These are phyloP conservation scores for Pagrus major DNA, from an alignment of 2,113 vertebrate species.

Conservation along the genomic window DNA sequence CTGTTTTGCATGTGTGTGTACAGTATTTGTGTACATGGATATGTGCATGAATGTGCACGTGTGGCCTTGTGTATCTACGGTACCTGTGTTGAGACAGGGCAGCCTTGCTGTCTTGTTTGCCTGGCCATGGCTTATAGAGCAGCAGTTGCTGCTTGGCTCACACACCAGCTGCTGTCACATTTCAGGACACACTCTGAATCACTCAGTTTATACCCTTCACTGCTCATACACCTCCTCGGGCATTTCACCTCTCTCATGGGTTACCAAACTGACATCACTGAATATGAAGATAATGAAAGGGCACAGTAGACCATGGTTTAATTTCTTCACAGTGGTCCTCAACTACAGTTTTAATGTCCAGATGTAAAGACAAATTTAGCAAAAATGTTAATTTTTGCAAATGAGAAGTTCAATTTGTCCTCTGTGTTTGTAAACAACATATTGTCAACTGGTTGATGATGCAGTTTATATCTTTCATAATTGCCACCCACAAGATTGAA, in stretches of 20 bases:
- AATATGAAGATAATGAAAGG: conserved; percentile 28
- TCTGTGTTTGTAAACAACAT: neutral
- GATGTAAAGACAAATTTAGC: neutral
- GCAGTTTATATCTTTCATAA: neutral
- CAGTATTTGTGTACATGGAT: neutral
- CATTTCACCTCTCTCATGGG: conserved; percentile 47
- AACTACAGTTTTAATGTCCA: neutral
- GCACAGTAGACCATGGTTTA: neutral
- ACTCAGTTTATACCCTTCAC: conserved; percentile 62
- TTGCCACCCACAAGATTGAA: neutral
- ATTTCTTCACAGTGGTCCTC: neutral
- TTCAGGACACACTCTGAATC: conserved; percentile 60
- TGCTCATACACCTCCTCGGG: conserved; percentile 48
- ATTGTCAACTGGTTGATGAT: neutral
- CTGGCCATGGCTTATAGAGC: conserved; percentile 32
- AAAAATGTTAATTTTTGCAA: neutral
- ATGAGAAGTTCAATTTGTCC: neutral
- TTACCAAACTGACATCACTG: conserved; percentile 39
- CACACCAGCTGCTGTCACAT: conserved; percentile 61
- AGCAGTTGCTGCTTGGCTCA: conserved; percentile 42
- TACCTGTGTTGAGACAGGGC: conserved; percentile 16
- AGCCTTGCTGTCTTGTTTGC: conserved; percentile 31
- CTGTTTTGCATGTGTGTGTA: conserved; percentile 8
- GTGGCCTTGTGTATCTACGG: neutral
- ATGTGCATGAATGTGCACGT: neutral